phyloP scores from a whole-genome alignment of 2,888 invertebrate species.

The Cataglyphis rosenhaueri region DNA sequence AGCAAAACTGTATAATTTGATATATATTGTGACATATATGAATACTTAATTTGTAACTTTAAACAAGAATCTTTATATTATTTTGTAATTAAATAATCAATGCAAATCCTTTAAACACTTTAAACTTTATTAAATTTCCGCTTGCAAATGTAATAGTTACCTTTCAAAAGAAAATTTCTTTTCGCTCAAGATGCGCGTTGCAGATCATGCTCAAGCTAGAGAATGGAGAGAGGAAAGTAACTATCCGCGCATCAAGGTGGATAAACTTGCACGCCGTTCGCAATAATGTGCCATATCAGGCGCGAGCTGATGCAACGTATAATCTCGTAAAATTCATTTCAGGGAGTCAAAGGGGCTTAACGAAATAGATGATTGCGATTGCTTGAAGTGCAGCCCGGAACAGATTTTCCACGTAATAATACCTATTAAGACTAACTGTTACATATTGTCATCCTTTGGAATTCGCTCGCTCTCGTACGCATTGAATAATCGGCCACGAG shows the following conservation, averaged over 20 bases:
- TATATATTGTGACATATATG: not conserved
- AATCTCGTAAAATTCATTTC: slow-evolving; percentile 54
- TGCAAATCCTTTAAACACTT: not conserved
- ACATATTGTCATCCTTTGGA: slow-evolving; percentile 54
- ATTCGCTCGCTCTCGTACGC: slow-evolving; percentile 23
- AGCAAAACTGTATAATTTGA: not conserved
- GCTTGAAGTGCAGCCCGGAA: slow-evolving; percentile 42
- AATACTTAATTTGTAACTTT: not conserved
- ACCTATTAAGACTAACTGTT: slow-evolving; percentile 42
- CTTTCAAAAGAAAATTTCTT: not conserved
- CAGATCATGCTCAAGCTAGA: not conserved
- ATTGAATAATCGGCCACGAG: slow-evolving; percentile 56
- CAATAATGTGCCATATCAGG: slow-evolving; percentile 46
- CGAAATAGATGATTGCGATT: slow-evolving; percentile 50
- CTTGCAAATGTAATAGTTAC: not conserved
- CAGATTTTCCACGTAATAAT: slow-evolving; percentile 55
- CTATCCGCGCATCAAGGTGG: slow-evolving; percentile 41
- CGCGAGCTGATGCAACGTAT: slow-evolving; percentile 44
- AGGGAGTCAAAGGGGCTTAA: slow-evolving; percentile 50
- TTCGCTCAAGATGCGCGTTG: not conserved
- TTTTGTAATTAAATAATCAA: not conserved
- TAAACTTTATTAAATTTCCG: not conserved
- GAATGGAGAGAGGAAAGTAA: slow-evolving; percentile 17
- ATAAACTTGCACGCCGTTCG: slow-evolving; percentile 42
- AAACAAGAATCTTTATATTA: not conserved